Conservation (phyloP, 2,888 invertebrate species). For the Tribolium freemani region DNA sequence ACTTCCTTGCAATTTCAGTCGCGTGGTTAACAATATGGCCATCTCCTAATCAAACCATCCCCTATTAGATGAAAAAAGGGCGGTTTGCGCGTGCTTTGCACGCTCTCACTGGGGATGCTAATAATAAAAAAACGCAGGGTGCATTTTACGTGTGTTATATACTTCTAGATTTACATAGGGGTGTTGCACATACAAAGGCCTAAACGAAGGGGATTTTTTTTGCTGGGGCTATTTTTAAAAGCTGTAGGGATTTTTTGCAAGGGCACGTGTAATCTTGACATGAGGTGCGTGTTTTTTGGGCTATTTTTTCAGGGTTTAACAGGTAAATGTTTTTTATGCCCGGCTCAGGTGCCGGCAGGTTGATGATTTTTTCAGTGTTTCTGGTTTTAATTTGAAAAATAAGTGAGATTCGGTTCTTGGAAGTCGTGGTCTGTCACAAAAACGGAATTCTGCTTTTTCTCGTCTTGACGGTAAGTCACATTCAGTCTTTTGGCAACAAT, state of each 20-base stretch:
- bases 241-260: slow-evolving; percentile 16
- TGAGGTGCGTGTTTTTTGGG: slow-evolving; percentile 5
- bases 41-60: slow-evolving; percentile 25
- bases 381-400: no score
- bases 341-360: slow-evolving; percentile 26
- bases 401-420: background rate
- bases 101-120: slow-evolving; percentile 33
- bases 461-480: slow-evolving; percentile 50
- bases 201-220: slow-evolving; percentile 39
- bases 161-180: slow-evolving; percentile 55
- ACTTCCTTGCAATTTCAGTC: slow-evolving; percentile 13
- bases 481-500: slow-evolving; percentile 46
- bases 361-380: background rate
- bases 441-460: slow-evolving; percentile 47
- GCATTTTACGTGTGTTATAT: slow-evolving; percentile 48
- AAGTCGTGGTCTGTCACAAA: slow-evolving; percentile 24
- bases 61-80: slow-evolving; percentile 30
- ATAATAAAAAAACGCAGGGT: slow-evolving; percentile 51
- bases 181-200: slow-evolving; percentile 36
- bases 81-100: slow-evolving; percentile 39
- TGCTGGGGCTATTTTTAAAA: slow-evolving; percentile 30
- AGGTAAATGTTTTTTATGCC: slow-evolving; percentile 28
- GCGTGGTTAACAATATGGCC: slow-evolving; percentile 34
- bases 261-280: slow-evolving; percentile 29
- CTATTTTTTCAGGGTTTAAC: slow-evolving; percentile 29